Evolutionary conservation across 2,888 invertebrate genomes (phyloP), one percentile per base, ranked within the genome.

Genomic region (Ametastegia equiseti): DNA sequence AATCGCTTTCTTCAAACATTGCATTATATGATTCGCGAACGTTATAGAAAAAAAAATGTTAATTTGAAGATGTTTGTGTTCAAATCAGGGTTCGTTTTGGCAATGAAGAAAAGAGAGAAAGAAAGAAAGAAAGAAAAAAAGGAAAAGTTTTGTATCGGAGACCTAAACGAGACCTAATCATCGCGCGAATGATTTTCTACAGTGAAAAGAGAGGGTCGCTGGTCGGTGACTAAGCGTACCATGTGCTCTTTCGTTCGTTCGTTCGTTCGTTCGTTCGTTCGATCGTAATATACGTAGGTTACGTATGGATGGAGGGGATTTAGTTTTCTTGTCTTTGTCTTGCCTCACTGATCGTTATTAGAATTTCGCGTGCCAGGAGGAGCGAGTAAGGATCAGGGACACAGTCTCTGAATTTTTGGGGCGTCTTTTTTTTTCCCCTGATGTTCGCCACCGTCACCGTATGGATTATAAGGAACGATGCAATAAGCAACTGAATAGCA

Each of bases 191-290:
- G n/a, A 47, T 45, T n/a, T n/a, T 47, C 30, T 71, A 30, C 19
- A 36, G n/a, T 36, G 30, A 30, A 54, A 54, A 54, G 54, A 57
- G 75, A 75, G 75, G 75, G 75, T 75, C 54, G 75, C 75, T 36
- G 39, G 30, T 75, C 75, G 75, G 75, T 75, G 75, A 75, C 75
- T 75, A 75, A 75, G 75, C 75, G 54, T 75, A 57, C 75, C 75
- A 75, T 75, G 75, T 75, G 75, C 71, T 71, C 45, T 23, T 71
- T 63, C n/a, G n/a, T n/a, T n/a, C n/a, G n/a, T n/a, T n/a, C n/a
- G n/a, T n/a, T n/a, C n/a, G n/a, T 54, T 65, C 65, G 33, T 65
- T 65, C 65, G 36, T 27, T 65, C 65, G 65, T 47, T 47, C 30
- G 60, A 67, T 67, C 67, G 67, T 39, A 19, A 54, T 54, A 54